Evolutionary conservation across 1,140 invertebrate genomes (phyloP), one percentile per base, ranked within the genome.

Genomic region (Trachymyrmex cornetzi): DNA sequence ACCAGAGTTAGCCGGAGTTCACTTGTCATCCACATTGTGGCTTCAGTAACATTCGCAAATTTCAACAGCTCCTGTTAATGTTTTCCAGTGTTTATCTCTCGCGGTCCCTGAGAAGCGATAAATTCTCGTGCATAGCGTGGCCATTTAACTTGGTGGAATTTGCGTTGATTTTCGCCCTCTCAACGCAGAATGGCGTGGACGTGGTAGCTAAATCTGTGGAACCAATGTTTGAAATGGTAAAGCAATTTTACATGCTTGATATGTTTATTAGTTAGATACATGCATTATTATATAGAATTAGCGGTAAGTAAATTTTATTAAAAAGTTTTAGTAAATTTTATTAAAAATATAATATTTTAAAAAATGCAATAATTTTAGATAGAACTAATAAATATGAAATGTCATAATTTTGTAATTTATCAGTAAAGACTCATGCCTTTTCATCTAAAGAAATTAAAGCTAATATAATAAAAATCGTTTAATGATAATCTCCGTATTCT

Each of bases 71-170:
- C 24, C 19, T 69, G 22, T 86, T 80, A 84, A 88, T 87, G 22
- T 84, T 90, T 90, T 81, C 64, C 85, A 93, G 92, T 71, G 92
- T 92, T 89, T 94, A 94, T 80, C 71, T 95, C 59, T 44, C 94
- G 5, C 89, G 92, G 30, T 93, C 94, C 7, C 77, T 94, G 71
- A 72, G 30, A 79, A 93, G 80, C 59, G 87, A 91, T 74, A 88
- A 88, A 50, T 77, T 93, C 59, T 94, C 94, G 1, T 93, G 91
- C 71, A 84, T 92, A 19, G 93, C 94, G 0, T 88, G 94, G 74
- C 94, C 95, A 19, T 95, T 95, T 87, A 94, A 94, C 74, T 44
- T 95, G 1, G 87, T 91, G 3, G 91, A 93, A 80, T 69, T 93
- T 4, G 77, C 93, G 14, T 79, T 95, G n/a, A 89, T 95, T 38